phyloP scores from a whole-genome alignment of 2,888 invertebrate species.

The Drosophila mimica region DNA sequence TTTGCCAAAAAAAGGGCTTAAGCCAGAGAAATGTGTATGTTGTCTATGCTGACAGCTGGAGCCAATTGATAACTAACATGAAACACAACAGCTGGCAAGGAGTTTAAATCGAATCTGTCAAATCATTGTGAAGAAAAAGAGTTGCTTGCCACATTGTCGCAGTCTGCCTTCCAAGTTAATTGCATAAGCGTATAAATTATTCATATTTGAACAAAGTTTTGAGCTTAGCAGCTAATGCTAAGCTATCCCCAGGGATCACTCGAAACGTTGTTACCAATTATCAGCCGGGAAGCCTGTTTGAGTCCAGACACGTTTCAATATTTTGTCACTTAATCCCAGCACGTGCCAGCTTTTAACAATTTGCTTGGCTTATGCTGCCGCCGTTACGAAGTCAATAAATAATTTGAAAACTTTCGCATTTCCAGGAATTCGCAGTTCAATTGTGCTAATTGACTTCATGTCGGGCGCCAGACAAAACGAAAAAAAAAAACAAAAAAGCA shows the following conservation, averaged over 20 bases:
- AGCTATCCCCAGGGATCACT: neutral
- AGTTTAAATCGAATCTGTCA: conserved; percentile 36
- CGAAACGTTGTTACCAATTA: neutral
- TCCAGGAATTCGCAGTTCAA: conserved; percentile 65
- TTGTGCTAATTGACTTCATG: conserved; percentile 74
- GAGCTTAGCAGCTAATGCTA: neutral
- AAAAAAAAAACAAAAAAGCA: neutral
- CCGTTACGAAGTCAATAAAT: conserved; percentile 43
- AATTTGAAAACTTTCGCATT: conserved; percentile 61
- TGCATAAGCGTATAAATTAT: conserved; percentile 8
- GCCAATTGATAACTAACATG: conserved; percentile 41
- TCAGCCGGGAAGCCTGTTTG: neutral
- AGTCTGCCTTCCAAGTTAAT: conserved; percentile 1
- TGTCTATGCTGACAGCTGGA: conserved; percentile 22
- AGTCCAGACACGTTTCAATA: conserved; percentile 28
- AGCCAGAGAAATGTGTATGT: conserved; percentile 17
- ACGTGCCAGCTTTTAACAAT: conserved; percentile 64
- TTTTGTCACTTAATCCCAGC: conserved; percentile 50
- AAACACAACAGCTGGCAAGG: conserved; percentile 11
- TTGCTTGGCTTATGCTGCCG: conserved; percentile 25
- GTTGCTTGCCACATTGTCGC: neutral
- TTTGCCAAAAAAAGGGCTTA: conserved; percentile 66
- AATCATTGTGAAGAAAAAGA: conserved; percentile 19
- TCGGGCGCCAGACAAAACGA: conserved; percentile 13
- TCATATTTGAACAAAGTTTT: conserved; percentile 5